Conservation (phyloP, 2,797 vertebrate species). For the Buphagus erythrorhynchus region DNA sequence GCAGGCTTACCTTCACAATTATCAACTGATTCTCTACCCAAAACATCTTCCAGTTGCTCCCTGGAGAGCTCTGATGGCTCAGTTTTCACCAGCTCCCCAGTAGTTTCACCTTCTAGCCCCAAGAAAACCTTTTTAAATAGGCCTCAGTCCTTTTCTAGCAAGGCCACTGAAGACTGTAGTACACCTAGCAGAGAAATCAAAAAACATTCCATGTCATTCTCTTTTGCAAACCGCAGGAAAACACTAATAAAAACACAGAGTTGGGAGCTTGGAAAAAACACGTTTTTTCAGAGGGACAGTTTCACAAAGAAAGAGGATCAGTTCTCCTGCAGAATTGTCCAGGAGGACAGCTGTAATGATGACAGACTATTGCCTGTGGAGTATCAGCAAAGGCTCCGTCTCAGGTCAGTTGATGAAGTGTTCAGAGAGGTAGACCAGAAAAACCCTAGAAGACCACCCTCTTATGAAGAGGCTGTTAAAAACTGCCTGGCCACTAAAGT, state of each 20-base stretch:
- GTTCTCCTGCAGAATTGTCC: slow-evolving; percentile 62
- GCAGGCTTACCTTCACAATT: slow-evolving; percentile 65
- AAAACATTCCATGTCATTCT: slow-evolving; percentile 84
- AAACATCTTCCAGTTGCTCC: slow-evolving; percentile 82
- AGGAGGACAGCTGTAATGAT: not conserved
- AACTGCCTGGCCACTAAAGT: slow-evolving; percentile 30
- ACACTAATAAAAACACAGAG: slow-evolving; percentile 79
- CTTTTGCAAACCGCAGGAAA: slow-evolving; percentile 77
- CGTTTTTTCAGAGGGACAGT: slow-evolving; percentile 75
- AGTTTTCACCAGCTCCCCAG: slow-evolving; percentile 85
- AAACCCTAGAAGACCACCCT: slow-evolving; percentile 82
- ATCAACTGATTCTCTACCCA: slow-evolving; percentile 58
- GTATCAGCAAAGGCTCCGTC: slow-evolving; percentile 43
- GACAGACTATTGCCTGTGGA: not conserved
- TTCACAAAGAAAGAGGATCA: slow-evolving; percentile 79
- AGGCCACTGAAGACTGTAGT: slow-evolving; percentile 60
- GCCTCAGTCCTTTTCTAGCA: slow-evolving; percentile 74
- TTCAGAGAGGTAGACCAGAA: slow-evolving; percentile 84
- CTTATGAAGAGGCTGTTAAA: slow-evolving; percentile 86
- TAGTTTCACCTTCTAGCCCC: slow-evolving; percentile 80
- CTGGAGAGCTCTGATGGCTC: slow-evolving; percentile 86
- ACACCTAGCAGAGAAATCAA: slow-evolving; percentile 72
- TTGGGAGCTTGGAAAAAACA: slow-evolving; percentile 67
- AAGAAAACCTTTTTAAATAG: slow-evolving; percentile 73
- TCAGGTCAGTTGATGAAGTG: slow-evolving; percentile 85